Base-by-base conservation (phyloP, 2,113 vertebrate species). In the Leucoraja erinaceus region DNA sequence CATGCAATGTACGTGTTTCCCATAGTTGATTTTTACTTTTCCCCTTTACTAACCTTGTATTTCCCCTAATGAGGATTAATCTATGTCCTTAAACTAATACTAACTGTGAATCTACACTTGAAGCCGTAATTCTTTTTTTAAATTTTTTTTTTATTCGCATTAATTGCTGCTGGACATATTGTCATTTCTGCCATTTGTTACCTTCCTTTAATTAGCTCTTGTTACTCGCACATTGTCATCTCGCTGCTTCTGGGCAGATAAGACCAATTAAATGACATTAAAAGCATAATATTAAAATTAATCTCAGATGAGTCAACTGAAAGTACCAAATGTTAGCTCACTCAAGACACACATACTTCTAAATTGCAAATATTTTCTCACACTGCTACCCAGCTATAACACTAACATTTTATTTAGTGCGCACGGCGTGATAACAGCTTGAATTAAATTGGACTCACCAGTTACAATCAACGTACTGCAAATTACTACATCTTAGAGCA, bases 381-480 rank as follows among this genome's bases (percentile, higher is more conserved):
- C 33, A 47, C 63, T 47, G 66, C 72, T 91, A 66, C 47, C 88
- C 88, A 70, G 66, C 72, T 72, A 25, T 38, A 72, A 38, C 66
- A 47, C 88, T 72, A 72, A 70, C 70, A 72, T 84, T 84, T 84
- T 59, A 22, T 47, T 56, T 22, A 59, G 38, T 38, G 38, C 31
- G 77, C 77, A 81, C 11, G 47, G 81, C 16, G 8, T 59, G 81
- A 59, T 61, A 86, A 90, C 31, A 72, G 88, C 33, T 47, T 91
- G 88, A 70, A 91, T 72, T 38, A 91, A 91, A 54, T 72, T 91
- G 88, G 38, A 91, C 66, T 47, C 38, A 68, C 68, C 88, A 72
- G 9, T 9, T 14, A 90, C 66, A 72, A 91, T 91, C 66, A 72
- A 91, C 28, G 33, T 72, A 10, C 22, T 16, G 3, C 6, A 10